Conservation (phyloP, 2,888 invertebrate species). For the Cantharis rustica region DNA sequence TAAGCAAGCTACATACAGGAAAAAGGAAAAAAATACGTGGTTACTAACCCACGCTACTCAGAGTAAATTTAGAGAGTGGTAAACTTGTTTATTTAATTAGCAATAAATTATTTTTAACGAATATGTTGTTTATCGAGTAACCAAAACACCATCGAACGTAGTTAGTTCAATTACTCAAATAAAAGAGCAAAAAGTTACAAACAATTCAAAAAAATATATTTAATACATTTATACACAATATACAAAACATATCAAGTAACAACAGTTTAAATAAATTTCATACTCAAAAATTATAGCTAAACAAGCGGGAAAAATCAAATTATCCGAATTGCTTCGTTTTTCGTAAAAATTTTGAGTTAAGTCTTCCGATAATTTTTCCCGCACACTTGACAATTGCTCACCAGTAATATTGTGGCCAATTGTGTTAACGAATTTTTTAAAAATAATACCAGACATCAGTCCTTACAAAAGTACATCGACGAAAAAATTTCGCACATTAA, state of each 20-base stretch:
- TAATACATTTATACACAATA: constrained; percentile 44
- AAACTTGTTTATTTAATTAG: constrained; percentile 22
- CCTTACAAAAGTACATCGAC: neutral
- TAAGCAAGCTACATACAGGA: constrained; percentile 77
- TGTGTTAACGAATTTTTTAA: constrained; percentile 8
- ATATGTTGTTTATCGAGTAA: no score
- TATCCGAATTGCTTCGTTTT: neutral
- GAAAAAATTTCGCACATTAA: neutral
- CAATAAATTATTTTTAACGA: neutral
- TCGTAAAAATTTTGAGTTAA: neutral
- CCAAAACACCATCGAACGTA: no score
- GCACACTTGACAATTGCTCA: neutral
- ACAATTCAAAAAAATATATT: constrained; percentile 43
- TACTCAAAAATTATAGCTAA: constrained; percentile 12
- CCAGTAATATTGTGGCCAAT: neutral
- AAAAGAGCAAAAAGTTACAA: constrained; percentile 16
- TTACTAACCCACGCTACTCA: constrained; percentile 78
- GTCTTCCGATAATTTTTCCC: neutral
- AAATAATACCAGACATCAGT: constrained; percentile 18
- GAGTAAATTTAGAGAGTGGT: constrained; percentile 61
- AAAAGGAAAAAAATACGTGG: constrained; percentile 73
- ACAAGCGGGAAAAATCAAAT: neutral
- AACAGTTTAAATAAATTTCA: constrained; percentile 20
- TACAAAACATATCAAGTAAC: constrained; percentile 32
- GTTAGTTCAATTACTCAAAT: no score